A percentile compares a stretch with the other conserved stretches of the same genome.
Conservation (phyloP, 2,113 vertebrate species). For the Colossoma macropomum region DNA sequence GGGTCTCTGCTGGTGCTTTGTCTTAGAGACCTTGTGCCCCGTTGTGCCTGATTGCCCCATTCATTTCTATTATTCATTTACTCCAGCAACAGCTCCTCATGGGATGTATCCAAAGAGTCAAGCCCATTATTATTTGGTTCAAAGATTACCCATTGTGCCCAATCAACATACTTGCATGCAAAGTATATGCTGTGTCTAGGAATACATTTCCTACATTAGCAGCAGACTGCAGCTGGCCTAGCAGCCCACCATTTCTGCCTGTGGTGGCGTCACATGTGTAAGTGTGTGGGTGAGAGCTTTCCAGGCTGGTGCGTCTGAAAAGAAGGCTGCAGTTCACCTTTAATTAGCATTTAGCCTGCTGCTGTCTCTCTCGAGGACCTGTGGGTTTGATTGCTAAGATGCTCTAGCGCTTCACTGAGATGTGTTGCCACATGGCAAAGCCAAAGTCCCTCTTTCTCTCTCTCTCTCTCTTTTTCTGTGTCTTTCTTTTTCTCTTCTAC, state of each 20-base stretch:
- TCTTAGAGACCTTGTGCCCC: background rate
- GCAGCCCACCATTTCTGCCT: background rate
- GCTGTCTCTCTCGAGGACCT: constrained; percentile 11
- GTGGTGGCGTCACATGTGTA: background rate
- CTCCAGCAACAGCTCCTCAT: constrained; percentile 11
- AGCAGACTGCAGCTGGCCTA: background rate
- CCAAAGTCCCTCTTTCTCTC: background rate
- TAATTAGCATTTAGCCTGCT: constrained; percentile 36
- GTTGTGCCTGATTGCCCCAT: constrained; percentile 34
- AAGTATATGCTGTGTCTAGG: constrained; percentile 18
- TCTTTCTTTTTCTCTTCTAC: too few relatives aligned
- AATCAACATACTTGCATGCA: constrained; percentile 1
- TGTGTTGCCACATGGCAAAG: constrained; percentile 2
- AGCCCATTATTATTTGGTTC: constrained; percentile 15
- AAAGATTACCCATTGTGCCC: constrained; percentile 18
- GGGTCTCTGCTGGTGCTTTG: background rate
- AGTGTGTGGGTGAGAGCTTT: background rate
- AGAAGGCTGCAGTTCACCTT: constrained; percentile 25
- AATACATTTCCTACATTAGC: background rate
- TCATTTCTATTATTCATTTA: constrained; percentile 47
- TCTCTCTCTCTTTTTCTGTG: background rate
- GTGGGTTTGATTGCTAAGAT: background rate
- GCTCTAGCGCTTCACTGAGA: background rate
- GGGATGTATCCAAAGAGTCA: constrained; percentile 15
- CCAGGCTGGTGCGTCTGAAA: background rate